Evolutionary conservation across 2,888 invertebrate species (phyloP), one percentile per base, ranked within the genome.

Genomic region (Eupelmus urozonus): DNA sequence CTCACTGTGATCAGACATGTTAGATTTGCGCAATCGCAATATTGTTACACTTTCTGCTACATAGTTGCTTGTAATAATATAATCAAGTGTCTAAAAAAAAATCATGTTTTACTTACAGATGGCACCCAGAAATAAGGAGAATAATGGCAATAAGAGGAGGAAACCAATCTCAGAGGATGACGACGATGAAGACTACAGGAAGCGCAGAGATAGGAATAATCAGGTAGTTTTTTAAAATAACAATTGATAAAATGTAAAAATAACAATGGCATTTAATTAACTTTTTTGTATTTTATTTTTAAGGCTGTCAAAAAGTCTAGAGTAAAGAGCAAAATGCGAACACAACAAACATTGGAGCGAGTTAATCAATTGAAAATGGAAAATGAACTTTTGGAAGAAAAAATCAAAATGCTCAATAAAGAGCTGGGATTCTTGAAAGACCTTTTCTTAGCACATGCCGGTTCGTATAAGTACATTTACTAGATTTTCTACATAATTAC

Each of bases 231-330:
- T 65, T 18, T 2, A 5, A 69, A 34, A 40, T 51, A 73, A 77
- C 25, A 7, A 67, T 62, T 20, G 34, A 34, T 34, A 34, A 5
- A 5, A 34, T 34, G 34, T 34, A 34, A 34, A 5, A 34, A 5
- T 34, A 34, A 34, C 9, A 34, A 34, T 34, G 34, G 9, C 9
- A 34, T 9, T 34, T 53, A 45, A 40, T 13, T 49, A 59, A 62
- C 55, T 23, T 25, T 57, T 53, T 69, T 18, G 9, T 65, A 23
- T 7, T 51, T 29, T 40, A 29, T 51, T 83, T 89, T 89, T 53
- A 90, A 95, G 94, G 96, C 96, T 73, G 96, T 96, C 0, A 96
- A 96, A 89, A 93, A 95, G 81, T 95, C 95, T 83, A 91, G 96
- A 81, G 95, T 93, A 73, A 96, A 96, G 90, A 93, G 95, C 16